Evolutionary conservation across 2,888 invertebrate genomes (phyloP).

Genomic region (Stenodema calcarata): DNA sequence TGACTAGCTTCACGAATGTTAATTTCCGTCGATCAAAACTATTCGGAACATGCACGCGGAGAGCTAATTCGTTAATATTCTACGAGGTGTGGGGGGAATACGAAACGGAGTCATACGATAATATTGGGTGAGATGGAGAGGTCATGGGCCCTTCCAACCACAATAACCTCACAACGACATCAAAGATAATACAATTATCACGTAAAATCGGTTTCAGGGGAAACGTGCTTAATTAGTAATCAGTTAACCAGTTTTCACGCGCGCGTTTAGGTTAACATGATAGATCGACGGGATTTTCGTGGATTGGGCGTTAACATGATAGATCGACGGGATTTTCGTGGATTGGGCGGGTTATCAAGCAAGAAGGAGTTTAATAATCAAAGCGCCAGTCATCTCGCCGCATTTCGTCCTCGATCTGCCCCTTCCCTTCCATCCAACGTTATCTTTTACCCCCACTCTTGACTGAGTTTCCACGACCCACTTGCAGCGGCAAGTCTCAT

Average conservation of each 20-base stretch:
- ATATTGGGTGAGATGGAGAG: background rate
- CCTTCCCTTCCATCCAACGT: background rate
- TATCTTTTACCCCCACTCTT: background rate
- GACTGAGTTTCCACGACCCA: background rate
- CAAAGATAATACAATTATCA: constrained; percentile 16
- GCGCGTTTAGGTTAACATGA: background rate
- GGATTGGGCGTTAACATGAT: background rate
- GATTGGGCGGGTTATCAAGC: background rate
- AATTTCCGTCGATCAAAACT: background rate
- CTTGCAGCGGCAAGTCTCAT: background rate
- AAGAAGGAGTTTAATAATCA: constrained; percentile 5
- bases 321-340: constrained; percentile 1
- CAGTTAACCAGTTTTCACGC: constrained; percentile 17
- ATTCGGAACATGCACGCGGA: background rate
- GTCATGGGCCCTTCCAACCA: background rate
- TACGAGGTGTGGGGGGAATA: background rate
- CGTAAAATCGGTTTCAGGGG: background rate
- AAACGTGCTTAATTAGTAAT: constrained; percentile 21
- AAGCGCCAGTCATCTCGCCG: constrained; percentile 27
- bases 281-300: constrained; percentile 4
- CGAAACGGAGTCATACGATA: background rate
- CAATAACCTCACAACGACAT: constrained; percentile 13
- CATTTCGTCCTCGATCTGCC: background rate
- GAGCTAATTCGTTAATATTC: background rate
- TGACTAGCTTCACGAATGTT: background rate